These are phyloP conservation scores for Fukomys damarensis DNA, from an alignment of 2,113 vertebrate species.

Conservation along the genomic window DNA sequence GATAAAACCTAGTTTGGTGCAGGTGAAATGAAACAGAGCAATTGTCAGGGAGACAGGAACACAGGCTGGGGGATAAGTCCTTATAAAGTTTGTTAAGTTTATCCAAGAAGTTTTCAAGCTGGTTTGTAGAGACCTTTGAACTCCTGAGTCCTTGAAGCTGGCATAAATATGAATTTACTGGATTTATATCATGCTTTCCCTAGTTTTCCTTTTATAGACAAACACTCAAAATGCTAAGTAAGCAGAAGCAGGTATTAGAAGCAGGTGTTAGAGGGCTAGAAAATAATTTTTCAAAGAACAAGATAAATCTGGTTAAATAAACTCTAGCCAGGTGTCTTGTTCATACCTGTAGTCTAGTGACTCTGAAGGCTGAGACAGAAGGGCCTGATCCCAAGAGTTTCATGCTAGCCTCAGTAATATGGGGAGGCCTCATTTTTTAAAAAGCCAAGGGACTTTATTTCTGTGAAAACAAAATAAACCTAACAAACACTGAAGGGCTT, in stretches of 20 bases:
- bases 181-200: not conserved
- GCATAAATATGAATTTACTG: not conserved
- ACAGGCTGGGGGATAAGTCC: not conserved
- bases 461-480: slow-evolving; percentile 5
- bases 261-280: not conserved
- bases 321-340: not conserved
- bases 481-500: not conserved
- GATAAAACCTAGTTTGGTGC: slow-evolving; percentile 9
- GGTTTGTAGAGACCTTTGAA: not conserved
- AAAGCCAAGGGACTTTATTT: not conserved
- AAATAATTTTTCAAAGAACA: not conserved
- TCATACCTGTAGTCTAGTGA: not conserved
- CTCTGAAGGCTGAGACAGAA: not conserved
- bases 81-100: slow-evolving; percentile 24
- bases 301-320: not conserved
- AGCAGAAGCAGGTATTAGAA: not conserved
- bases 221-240: not conserved
- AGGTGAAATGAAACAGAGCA: slow-evolving; percentile 29
- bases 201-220: not conserved
- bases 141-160: not conserved
- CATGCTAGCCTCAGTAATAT: not conserved
- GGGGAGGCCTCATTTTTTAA: not conserved
- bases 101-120: slow-evolving; percentile 11
- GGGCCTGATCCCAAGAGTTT: not conserved
- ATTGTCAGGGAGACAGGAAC: slow-evolving; percentile 32